Evolutionary conservation across 2,797 vertebrate species (phyloP), one percentile per base, ranked within the genome.

Genomic region (Pachyuromys duprasi): DNA sequence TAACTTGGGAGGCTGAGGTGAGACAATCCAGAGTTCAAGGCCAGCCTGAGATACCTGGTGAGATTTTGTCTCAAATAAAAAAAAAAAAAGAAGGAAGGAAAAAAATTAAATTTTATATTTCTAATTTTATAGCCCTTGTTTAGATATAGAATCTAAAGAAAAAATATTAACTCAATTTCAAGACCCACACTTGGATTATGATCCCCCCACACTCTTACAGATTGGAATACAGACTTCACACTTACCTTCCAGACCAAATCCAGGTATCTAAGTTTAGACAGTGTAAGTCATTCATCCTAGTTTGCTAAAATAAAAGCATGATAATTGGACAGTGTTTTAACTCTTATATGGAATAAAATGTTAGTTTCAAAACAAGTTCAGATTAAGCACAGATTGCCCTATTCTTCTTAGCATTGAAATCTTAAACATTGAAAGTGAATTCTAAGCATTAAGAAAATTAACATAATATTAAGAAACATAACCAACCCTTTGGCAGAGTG

Each of bases 191-290:
- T 83, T 95, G 42, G 57, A 79, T 90, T 55, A 91, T 4, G 26
- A 9, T 55, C 15, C 57, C 49, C 42, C 67, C 26, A 13, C 55
- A 86, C 11, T 12, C 45, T 91, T 86, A 20, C 18, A 78, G 2
- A 80, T 70, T 74, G 63, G 92, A 94, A 84, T 0, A 53, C 17
- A 69, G 87, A 79, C 79, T 42, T 70, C 3, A 94, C 76, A 97
- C 98, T 97, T 98, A 99, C 99, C 99, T 99, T 99, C 99, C 99
- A 97, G 99, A 99, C 99, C 99, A 99, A 5, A 98, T 99, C 99
- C 99, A 99, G 4, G 99, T 98, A 90, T 99, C 98, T 95, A 99
- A 98, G 97, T 99, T 99, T 91, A 99, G 98, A 98, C 98, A 99
- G 98, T 99, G 99, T 97, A 99, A 98, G 97, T 99, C 99, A 98